Evolutionary conservation across 53 echinoderm and acorn worm species (phyloP).

Genomic region (Paelopatides confundens): DNA sequence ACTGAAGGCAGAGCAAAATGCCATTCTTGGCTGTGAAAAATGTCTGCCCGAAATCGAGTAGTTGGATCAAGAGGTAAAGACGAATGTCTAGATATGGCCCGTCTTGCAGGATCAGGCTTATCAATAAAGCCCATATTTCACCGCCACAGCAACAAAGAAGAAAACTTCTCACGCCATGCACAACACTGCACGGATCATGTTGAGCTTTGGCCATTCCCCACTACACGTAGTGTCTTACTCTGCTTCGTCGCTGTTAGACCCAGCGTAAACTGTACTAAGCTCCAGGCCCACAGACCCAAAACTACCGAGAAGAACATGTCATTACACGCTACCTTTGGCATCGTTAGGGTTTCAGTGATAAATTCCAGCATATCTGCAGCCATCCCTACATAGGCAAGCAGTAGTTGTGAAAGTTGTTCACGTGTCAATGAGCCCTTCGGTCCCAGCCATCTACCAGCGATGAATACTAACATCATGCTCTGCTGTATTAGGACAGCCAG

Average conservation of each 20-base stretch:
- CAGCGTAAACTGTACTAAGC: constrained; percentile 70
- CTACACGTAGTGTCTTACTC: constrained; percentile 53
- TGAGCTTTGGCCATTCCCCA: not conserved
- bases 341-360: constrained; percentile 57
- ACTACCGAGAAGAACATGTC: constrained; percentile 37
- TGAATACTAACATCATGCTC: constrained; percentile 66
- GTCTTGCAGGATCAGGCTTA: constrained; percentile 68
- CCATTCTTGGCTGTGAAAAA: constrained; percentile 82
- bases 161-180: constrained; percentile 3
- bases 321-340: constrained; percentile 53
- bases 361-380: constrained; percentile 84
- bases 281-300: constrained; percentile 72
- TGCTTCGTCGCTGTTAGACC: constrained; percentile 66
- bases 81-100: constrained; percentile 67
- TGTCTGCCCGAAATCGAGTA: constrained; percentile 37
- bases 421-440: constrained; percentile 73
- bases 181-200: not conserved
- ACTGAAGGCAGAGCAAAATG: constrained; percentile 66
- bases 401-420: constrained; percentile 74
- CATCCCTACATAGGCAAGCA: constrained; percentile 79
- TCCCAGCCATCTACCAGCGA: constrained; percentile 73
- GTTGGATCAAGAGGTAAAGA: constrained; percentile 63
- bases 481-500: constrained; percentile 54
- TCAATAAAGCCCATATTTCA: constrained; percentile 75
- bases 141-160: constrained; percentile 66